Evolutionary conservation across 2,797 vertebrate genomes (phyloP).

Genomic region (Monodelphis domestica): DNA sequence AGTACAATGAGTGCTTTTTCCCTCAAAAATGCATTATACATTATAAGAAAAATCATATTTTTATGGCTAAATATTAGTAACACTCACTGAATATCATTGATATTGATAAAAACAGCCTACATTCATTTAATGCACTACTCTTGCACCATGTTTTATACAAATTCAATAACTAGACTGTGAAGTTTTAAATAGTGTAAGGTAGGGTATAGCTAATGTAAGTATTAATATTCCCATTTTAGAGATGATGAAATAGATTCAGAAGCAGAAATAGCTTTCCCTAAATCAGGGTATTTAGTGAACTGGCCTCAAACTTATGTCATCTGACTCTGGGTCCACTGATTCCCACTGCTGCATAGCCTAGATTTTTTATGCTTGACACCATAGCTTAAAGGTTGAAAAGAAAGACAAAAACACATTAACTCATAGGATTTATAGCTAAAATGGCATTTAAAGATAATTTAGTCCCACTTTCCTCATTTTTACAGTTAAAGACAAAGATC

Average conservation of each 20-base stretch:
- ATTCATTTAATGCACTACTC: background rate
- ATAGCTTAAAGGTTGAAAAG: background rate
- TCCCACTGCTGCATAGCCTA: background rate
- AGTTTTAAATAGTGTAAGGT: background rate
- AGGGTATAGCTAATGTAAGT: background rate
- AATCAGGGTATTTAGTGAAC: background rate
- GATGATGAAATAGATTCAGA: background rate
- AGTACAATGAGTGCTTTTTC: background rate
- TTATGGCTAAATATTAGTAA: background rate
- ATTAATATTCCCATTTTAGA: background rate
- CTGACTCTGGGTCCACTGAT: background rate
- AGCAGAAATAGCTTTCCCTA: background rate
- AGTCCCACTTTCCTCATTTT: background rate
- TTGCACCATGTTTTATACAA: background rate
- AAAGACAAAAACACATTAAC: background rate
- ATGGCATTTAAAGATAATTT: background rate
- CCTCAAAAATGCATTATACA: background rate
- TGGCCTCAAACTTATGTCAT: background rate
- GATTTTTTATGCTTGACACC: background rate
- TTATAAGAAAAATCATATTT: background rate
- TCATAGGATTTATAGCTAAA: background rate
- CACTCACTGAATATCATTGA: background rate
- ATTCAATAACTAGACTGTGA: background rate
- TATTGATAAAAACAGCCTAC: background rate
- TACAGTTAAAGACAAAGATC: background rate